Percentiles rank a stretch among this genome's conserved stretches.
These are phyloP conservation scores for Heterocephalus glaber DNA, from an alignment of 2,113 vertebrate genomes.

Conservation along the genomic window DNA sequence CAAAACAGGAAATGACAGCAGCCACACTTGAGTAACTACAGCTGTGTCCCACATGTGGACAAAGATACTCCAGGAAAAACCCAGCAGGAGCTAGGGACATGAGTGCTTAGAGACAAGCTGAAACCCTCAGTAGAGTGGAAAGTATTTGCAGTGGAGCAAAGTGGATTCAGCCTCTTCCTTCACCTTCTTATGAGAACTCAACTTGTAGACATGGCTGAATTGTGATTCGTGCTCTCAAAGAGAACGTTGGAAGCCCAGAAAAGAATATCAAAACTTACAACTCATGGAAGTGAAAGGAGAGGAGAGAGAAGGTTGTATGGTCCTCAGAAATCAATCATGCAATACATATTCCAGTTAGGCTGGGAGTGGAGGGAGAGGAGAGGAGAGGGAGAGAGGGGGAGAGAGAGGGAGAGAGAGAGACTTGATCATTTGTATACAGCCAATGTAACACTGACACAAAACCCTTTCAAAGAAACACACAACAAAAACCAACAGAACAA, in stretches of 20 bases:
- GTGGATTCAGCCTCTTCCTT: not conserved
- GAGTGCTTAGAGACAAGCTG: no score
- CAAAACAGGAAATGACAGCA: not conserved
- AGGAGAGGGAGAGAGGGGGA: rapidly evolving
- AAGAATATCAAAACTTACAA: rapidly evolving
- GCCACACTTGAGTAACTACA: no score
- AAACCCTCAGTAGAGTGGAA: not conserved
- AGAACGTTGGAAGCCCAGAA: no score
- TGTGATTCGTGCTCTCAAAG: not conserved
- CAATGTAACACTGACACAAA: no score
- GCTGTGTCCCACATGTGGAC: rapidly evolving
- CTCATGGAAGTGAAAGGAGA: rapidly evolving
- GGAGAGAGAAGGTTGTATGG: rapidly evolving
- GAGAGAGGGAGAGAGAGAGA: not conserved
- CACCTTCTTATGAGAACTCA: not conserved
- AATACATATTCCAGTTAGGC: not conserved
- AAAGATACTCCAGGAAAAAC: rapidly evolving
- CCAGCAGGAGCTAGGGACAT: not conserved
- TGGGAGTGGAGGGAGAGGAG: not conserved
- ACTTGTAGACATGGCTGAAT: rapidly evolving
- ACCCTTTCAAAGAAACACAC: not conserved
- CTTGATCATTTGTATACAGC: not conserved
- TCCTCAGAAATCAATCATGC: not conserved
- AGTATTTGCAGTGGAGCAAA: not conserved
- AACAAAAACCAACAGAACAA: no score